phyloP scores from a whole-genome alignment of 2,113 vertebrate species.

The Pongo abelii region DNA sequence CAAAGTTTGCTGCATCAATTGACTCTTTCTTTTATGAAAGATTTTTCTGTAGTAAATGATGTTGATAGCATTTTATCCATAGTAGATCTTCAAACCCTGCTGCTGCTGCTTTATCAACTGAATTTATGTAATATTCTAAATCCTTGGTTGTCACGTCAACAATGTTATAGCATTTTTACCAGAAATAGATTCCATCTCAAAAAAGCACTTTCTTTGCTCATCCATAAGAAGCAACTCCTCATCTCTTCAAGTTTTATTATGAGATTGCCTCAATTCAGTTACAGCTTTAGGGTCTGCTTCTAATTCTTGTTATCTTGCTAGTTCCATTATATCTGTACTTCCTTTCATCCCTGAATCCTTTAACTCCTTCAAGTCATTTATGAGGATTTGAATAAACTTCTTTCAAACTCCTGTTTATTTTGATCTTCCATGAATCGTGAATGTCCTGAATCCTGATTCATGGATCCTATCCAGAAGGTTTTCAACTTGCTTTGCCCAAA shows the following conservation, averaged over 20 bases:
- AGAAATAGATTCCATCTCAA: background rate
- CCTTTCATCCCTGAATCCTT: background rate
- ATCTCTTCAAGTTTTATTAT: background rate
- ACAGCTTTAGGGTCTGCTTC: background rate
- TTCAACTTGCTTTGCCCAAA: background rate
- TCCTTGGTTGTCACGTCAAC: background rate
- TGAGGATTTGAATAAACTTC: background rate
- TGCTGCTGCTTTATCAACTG: background rate
- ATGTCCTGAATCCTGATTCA: background rate
- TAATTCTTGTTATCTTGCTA: background rate
- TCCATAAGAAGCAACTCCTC: background rate
- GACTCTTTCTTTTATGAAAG: background rate
- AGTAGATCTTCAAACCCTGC: background rate
- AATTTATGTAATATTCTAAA: background rate
- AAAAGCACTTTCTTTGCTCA: background rate
- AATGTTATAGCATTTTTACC: background rate
- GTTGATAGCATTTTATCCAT: background rate
- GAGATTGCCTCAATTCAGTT: background rate
- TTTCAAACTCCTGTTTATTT: background rate
- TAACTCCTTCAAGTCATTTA: background rate
- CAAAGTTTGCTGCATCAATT: background rate
- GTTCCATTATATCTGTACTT: background rate
- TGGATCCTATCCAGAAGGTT: background rate
- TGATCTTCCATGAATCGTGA: background rate
- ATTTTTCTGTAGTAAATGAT: background rate